These are phyloP conservation scores for Drosophila nigromelanica DNA, from an alignment of 1,140 invertebrate species.

Conservation along the genomic window DNA sequence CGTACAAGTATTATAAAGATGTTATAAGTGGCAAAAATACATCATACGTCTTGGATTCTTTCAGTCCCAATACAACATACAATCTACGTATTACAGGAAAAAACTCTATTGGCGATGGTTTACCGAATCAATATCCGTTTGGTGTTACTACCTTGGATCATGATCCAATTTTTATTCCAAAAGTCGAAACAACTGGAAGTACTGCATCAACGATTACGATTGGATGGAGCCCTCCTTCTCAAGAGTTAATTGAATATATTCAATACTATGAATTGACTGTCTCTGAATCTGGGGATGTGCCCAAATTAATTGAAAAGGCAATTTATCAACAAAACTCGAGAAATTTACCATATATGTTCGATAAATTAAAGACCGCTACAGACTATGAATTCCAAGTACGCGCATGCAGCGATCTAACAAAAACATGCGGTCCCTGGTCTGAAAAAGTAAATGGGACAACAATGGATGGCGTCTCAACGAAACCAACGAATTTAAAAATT, in stretches of 20 bases:
- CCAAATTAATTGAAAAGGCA: slow-evolving; percentile 86
- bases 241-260: slow-evolving; percentile 88
- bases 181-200: slow-evolving; percentile 90
- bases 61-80: slow-evolving; percentile 87
- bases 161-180: slow-evolving; percentile 91
- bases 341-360: slow-evolving; percentile 90
- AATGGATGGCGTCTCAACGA: slow-evolving; percentile 88
- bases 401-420: slow-evolving; percentile 91
- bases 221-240: slow-evolving; percentile 88
- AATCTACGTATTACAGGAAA: slow-evolving; percentile 85
- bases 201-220: slow-evolving; percentile 91
- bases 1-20: slow-evolving; percentile 84
- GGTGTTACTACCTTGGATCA: slow-evolving; percentile 87
- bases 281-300: slow-evolving; percentile 85
- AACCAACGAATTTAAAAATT: slow-evolving; percentile 86
- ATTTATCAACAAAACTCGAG: slow-evolving; percentile 87
- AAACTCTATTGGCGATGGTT: slow-evolving; percentile 85
- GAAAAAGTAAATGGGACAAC: slow-evolving; percentile 90
- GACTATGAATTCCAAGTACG: slow-evolving; percentile 90
- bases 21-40: slow-evolving; percentile 86
- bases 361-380: slow-evolving; percentile 89
- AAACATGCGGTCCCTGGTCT: slow-evolving; percentile 90
- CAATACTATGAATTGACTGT: slow-evolving; percentile 91
- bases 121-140: slow-evolving; percentile 84
- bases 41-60: slow-evolving; percentile 87